A percentile compares a stretch with the other conserved stretches of the same genome.
phyloP scores from a whole-genome alignment of 1,140 invertebrate species.

The Sitophilus oryzae region DNA sequence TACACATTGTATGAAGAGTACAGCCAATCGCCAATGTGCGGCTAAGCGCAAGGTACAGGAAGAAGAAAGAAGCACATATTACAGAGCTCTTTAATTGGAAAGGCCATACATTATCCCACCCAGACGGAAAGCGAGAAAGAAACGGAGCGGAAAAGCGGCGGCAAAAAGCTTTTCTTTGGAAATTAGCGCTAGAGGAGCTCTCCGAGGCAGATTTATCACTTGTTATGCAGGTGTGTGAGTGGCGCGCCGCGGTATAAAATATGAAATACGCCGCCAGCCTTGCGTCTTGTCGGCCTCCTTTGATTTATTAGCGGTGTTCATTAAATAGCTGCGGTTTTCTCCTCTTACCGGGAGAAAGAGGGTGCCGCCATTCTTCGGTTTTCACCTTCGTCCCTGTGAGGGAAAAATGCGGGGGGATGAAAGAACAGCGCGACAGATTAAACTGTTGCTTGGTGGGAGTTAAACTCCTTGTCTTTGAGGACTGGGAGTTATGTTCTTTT shows the following conservation, averaged over 20 bases:
- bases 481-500: too few species aligned
- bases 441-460: too few species aligned
- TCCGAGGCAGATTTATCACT: conserved; percentile 22
- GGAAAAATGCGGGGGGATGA: conserved; percentile 11
- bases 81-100: too few species aligned
- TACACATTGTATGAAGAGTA: too few species aligned
- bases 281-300: conserved; percentile 29
- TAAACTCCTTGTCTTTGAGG: too few species aligned
- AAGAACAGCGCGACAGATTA: too few species aligned
- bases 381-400: conserved; percentile 13
- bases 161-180: conserved; percentile 13
- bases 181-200: conserved; percentile 18
- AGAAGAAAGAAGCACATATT: too few species aligned
- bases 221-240: conserved; percentile 29
- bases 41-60: too few species aligned
- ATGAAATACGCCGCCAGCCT: conserved; percentile 38
- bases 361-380: conserved; percentile 22
- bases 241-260: conserved; percentile 35
- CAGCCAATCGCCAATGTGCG: too few species aligned
- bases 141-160: not conserved
- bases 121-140: not conserved
- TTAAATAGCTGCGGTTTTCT: conserved; percentile 36
- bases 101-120: too few species aligned
- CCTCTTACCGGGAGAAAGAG: too few species aligned
- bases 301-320: conserved; percentile 40